Percentiles rank a stretch among this genome's conserved stretches.
These are phyloP conservation scores for Panorpa germanica DNA, from an alignment of 2,888 invertebrate species.

Conservation along the genomic window DNA sequence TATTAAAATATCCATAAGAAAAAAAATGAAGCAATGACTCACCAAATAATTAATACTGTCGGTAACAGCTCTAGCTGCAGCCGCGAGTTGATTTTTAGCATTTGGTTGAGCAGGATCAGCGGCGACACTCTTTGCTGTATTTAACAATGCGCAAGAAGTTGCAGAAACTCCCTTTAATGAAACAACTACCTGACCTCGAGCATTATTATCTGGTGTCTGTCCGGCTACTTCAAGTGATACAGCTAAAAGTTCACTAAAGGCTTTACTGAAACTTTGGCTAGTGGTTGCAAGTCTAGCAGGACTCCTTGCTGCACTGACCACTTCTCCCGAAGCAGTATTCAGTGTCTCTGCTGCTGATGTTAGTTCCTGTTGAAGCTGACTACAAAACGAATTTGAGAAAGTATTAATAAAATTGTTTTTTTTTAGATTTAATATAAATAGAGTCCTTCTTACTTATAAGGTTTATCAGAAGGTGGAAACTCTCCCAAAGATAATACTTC, in stretches of 20 bases:
- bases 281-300: slow-evolving; percentile 51
- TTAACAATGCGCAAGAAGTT: slow-evolving; percentile 67
- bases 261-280: slow-evolving; percentile 57
- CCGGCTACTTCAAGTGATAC: slow-evolving; percentile 75
- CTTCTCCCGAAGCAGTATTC: slow-evolving; percentile 66
- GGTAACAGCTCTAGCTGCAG: slow-evolving; percentile 77
- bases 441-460: slow-evolving; percentile 33
- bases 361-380: slow-evolving; percentile 70
- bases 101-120: slow-evolving; percentile 81
- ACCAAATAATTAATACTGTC: slow-evolving; percentile 85
- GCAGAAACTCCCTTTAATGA: slow-evolving; percentile 76
- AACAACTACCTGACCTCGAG: slow-evolving; percentile 64
- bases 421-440: not conserved
- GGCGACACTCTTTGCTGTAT: slow-evolving; percentile 75
- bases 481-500: slow-evolving; percentile 52
- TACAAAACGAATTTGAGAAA: slow-evolving; percentile 19
- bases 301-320: slow-evolving; percentile 56
- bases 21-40: slow-evolving; percentile 19
- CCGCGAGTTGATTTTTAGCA: slow-evolving; percentile 72
- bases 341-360: slow-evolving; percentile 68
- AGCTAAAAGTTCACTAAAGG: slow-evolving; percentile 58
- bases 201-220: slow-evolving; percentile 55
- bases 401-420: slow-evolving; percentile 1
- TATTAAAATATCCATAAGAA: not conserved
- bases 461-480: slow-evolving; percentile 55